These are phyloP conservation scores for Lepilemur septentrionalis DNA, from an alignment of 2,797 vertebrate genomes.

Conservation along the genomic window DNA sequence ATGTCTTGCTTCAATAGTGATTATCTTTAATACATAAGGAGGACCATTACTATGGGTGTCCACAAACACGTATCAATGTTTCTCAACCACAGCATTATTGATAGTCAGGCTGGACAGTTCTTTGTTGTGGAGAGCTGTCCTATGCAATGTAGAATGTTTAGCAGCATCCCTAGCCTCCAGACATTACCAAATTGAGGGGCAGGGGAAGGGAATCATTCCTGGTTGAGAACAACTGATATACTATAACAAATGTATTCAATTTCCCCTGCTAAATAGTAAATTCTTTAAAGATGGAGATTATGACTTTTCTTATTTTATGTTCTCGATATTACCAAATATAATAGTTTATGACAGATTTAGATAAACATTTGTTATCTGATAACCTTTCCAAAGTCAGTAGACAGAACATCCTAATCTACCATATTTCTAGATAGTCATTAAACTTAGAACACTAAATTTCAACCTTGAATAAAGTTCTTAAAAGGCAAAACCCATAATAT, in stretches of 20 bases:
- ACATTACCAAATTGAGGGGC: neutral
- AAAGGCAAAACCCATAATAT: constrained; percentile 42
- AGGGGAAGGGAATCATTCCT: neutral
- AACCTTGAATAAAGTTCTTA: constrained; percentile 15
- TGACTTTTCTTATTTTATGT: constrained; percentile 22
- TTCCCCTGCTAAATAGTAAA: neutral
- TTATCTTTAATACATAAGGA: neutral
- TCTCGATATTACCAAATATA: neutral
- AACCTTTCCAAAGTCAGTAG: neutral
- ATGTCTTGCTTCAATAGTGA: neutral
- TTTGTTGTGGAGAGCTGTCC: neutral
- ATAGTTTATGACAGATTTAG: neutral
- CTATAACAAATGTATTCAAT: neutral
- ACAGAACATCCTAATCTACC: neutral
- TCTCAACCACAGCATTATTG: neutral
- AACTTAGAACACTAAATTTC: constrained; percentile 43
- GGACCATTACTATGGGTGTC: neutral
- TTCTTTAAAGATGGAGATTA: neutral
- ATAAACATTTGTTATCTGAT: constrained; percentile 28
- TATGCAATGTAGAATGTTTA: neutral
- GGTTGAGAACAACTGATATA: neutral
- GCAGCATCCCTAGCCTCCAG: neutral
- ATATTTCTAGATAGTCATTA: constrained; percentile 43
- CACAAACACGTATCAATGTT: neutral
- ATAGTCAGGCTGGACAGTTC: neutral